Evolutionary conservation across 1,140 invertebrate species (phyloP).

Genomic region (Halesus radiatus): DNA sequence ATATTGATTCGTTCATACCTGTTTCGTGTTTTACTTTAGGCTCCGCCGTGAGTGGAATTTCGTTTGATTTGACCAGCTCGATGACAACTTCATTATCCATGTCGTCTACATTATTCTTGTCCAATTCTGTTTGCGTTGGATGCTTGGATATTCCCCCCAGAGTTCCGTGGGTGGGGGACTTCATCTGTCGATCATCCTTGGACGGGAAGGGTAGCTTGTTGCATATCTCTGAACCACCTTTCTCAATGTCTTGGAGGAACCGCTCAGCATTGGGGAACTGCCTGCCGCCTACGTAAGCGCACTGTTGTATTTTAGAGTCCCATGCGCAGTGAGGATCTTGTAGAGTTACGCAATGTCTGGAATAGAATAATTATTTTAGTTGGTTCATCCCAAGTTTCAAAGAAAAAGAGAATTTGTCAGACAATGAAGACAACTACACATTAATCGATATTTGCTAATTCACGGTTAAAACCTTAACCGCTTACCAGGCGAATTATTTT

Average conservation of each 20-base stretch:
- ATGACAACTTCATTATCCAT: constrained; percentile 47
- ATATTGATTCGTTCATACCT: constrained; percentile 32
- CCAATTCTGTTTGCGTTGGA: constrained; percentile 42
- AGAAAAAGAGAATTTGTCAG: too few species aligned
- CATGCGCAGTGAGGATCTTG: constrained; percentile 99
- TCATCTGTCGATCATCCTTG: constrained; percentile 33
- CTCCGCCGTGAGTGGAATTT: constrained; percentile 41
- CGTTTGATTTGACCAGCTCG: constrained; percentile 44
- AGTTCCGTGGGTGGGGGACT: constrained; percentile 45
- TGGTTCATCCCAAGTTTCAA: too few species aligned
- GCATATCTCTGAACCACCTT: constrained; percentile 78
- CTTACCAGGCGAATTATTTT: too few species aligned
- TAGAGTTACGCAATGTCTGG: constrained; percentile 88
- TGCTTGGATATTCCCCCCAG: constrained; percentile 42
- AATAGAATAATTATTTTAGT: constrained; percentile 62
- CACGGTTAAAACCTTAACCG: too few species aligned
- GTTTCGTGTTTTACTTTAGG: constrained; percentile 51
- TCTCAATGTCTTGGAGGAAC: constrained; percentile 82
- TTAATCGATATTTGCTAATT: too few species aligned
- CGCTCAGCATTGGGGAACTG: constrained; percentile 77
- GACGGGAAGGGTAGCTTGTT: constrained; percentile 69
- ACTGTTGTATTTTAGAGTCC: constrained; percentile 83
- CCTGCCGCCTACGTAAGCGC: constrained; percentile 78
- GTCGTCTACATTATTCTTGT: constrained; percentile 47
- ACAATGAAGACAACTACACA: too few species aligned